These are phyloP conservation scores for Falco punctatus DNA, from an alignment of 2,113 vertebrate species.

Conservation along the genomic window DNA sequence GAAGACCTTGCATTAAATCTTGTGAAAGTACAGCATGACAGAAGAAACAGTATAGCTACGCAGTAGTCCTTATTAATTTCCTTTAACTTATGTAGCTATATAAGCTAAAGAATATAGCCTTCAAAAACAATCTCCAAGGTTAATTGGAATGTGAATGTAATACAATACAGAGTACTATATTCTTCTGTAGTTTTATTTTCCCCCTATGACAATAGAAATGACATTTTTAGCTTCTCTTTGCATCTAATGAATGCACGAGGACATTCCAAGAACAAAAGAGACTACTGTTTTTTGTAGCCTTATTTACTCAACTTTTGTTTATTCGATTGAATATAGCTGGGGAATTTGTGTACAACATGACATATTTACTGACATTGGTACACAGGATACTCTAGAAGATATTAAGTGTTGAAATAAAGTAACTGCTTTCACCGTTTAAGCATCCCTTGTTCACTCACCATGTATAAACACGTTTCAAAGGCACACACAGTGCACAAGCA, in stretches of 20 bases:
- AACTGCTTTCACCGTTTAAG: background rate
- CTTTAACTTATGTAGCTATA: background rate
- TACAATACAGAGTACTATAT: background rate
- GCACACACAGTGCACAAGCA: background rate
- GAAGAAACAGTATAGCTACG: background rate
- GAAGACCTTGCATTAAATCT: background rate
- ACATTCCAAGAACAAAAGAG: conserved; percentile 4
- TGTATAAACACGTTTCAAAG: conserved; percentile 21
- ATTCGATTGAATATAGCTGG: background rate
- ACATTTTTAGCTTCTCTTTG: background rate
- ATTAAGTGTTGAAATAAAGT: conserved; percentile 24
- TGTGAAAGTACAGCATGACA: background rate
- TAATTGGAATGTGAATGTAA: conserved; percentile 8
- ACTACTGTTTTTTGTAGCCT: background rate
- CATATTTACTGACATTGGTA: background rate
- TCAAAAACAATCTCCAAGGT: background rate
- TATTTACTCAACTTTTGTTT: conserved; percentile 15
- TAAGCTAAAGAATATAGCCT: background rate
- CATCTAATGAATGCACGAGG: background rate
- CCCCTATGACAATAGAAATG: background rate
- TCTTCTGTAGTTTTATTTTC: background rate
- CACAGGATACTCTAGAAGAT: background rate
- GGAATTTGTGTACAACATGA: conserved; percentile 4
- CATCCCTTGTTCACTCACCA: background rate
- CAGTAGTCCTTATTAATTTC: background rate